These are phyloP conservation scores for Phalanger gymnotis DNA, from an alignment of 2,797 vertebrate genomes.

Conservation along the genomic window DNA sequence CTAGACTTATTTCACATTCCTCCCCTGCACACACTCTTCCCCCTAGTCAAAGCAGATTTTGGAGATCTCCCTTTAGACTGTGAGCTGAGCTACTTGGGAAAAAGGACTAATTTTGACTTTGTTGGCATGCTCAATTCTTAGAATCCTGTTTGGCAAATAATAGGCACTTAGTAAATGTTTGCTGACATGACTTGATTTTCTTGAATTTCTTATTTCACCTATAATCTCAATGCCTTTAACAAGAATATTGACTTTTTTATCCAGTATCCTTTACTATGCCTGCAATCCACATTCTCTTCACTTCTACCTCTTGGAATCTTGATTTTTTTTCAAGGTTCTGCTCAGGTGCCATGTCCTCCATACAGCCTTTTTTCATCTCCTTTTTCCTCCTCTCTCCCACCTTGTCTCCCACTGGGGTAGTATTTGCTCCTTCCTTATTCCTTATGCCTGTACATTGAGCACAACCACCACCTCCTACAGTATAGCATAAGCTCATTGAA, in stretches of 20 bases:
- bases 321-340: background rate
- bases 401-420: no score
- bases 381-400: fast-evolving
- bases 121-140: background rate
- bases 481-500: background rate
- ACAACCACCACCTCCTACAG: background rate
- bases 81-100: background rate
- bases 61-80: background rate
- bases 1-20: background rate
- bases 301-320: background rate
- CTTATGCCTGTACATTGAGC: background rate
- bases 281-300: background rate
- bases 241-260: background rate
- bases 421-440: background rate
- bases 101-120: background rate
- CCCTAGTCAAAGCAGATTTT: background rate
- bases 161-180: background rate
- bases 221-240: background rate
- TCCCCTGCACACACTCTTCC: background rate
- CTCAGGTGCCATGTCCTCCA: background rate
- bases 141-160: background rate
- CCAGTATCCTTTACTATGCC: background rate
- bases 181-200: background rate
- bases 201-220: background rate
- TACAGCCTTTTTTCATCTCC: background rate